Percentiles rank a stretch among this genome's conserved stretches.
Evolutionary conservation across 2,113 vertebrate genomes (phyloP).

Genomic region (Anas platyrhynchos): DNA sequence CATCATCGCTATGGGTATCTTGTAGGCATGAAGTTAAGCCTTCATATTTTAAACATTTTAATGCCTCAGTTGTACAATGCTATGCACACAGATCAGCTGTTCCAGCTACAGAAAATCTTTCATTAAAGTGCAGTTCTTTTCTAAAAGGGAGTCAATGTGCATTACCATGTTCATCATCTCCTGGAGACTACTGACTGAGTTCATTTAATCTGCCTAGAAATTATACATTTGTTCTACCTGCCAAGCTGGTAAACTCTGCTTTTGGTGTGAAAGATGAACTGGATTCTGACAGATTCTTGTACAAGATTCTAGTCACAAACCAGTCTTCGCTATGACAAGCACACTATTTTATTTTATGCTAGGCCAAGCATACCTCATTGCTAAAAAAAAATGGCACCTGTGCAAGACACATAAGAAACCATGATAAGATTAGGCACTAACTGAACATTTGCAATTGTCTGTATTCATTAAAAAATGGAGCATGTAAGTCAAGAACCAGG

Average conservation of each 20-base stretch:
- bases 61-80: not conserved
- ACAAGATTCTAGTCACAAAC: not conserved
- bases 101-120: not conserved
- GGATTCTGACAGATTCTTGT: not conserved
- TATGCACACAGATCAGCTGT: not conserved
- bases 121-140: not conserved
- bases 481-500: not conserved
- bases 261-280: not conserved
- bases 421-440: not conserved
- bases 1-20: not conserved
- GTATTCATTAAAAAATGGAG: not conserved
- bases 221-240: not conserved
- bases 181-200: not conserved
- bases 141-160: not conserved
- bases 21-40: not conserved
- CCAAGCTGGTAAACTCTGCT: not conserved
- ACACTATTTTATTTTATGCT: not conserved
- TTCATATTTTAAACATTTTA: not conserved
- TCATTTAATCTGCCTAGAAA: not conserved
- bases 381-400: not conserved
- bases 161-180: not conserved
- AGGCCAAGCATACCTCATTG: not conserved
- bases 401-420: not conserved
- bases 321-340: not conserved
- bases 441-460: not conserved